phyloP scores from a whole-genome alignment of 2,888 invertebrate genomes.

The Lasioglossum malachurum region DNA sequence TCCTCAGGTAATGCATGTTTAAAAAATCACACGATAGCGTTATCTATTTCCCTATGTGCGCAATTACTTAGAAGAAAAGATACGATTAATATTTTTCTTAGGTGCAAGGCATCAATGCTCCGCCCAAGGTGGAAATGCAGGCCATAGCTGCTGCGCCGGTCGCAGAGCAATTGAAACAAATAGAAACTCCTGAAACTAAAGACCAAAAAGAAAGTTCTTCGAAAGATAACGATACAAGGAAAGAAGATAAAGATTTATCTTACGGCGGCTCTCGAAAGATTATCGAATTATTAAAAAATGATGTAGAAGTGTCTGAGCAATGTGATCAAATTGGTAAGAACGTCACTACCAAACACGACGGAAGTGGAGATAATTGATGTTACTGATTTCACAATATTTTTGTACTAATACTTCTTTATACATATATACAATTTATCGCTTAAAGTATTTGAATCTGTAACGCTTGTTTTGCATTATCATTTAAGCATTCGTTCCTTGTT shows the following conservation, averaged over 20 bases:
- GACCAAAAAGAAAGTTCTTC: background rate
- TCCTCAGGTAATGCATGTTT: conserved; percentile 61
- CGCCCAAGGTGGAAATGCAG: background rate
- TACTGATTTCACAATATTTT: background rate
- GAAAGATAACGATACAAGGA: background rate
- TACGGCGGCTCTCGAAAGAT: conserved; percentile 24
- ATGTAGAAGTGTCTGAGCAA: background rate
- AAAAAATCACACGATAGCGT: background rate
- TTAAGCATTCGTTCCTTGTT: background rate
- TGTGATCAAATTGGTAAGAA: background rate
- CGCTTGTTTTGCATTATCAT: background rate
- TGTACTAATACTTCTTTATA: background rate
- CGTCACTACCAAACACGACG: background rate
- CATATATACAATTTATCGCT: background rate
- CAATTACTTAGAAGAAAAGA: background rate
- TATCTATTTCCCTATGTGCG: background rate
- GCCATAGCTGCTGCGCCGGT: background rate
- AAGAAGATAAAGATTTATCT: conserved; percentile 20
- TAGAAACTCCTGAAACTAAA: background rate
- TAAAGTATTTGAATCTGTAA: background rate
- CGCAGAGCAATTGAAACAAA: background rate
- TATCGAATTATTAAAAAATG: background rate
- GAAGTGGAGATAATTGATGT: conserved; percentile 38
- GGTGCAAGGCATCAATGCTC: background rate
- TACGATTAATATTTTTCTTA: conserved; percentile 1